Conservation (phyloP, 2,113 vertebrate genomes). For the Halichoeres trimaculatus region DNA sequence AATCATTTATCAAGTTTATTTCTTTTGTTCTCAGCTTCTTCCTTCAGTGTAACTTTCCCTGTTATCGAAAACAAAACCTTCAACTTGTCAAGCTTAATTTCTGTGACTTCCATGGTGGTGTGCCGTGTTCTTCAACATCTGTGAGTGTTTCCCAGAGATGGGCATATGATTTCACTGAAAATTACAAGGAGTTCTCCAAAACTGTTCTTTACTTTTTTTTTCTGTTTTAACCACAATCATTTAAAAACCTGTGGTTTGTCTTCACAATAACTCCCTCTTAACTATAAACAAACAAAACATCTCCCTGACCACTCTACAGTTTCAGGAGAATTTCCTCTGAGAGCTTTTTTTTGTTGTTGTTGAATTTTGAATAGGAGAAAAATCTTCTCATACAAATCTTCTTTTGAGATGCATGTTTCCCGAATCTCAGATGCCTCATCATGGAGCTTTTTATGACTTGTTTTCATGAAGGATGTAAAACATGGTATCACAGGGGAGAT, state of each 20-base stretch:
- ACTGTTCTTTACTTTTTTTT: not conserved
- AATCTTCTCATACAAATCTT: constrained; percentile 1
- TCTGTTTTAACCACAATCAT: not conserved
- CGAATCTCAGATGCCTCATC: constrained; percentile 17
- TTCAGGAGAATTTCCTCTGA: not conserved
- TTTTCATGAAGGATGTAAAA: not conserved
- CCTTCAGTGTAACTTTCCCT: constrained; percentile 2
- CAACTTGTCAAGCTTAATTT: not conserved
- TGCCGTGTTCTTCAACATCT: not conserved
- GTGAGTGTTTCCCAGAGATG: not conserved
- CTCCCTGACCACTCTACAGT: not conserved
- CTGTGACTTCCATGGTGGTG: not conserved
- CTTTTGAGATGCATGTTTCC: not conserved
- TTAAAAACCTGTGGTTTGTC: not conserved
- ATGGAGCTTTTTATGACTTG: not conserved
- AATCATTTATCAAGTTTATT: constrained; percentile 26
- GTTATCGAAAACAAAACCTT: not conserved
- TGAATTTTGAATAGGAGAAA: no score
- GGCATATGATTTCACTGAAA: not conserved
- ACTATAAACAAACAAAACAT: not conserved
- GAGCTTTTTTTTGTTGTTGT: no score
- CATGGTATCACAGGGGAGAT: not conserved
- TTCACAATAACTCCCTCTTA: not conserved
- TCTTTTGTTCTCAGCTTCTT: constrained; percentile 1
- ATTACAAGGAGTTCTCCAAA: not conserved